Evolutionary conservation across 2,113 vertebrate species (phyloP).

Genomic region (Ginglymostoma cirratum): DNA sequence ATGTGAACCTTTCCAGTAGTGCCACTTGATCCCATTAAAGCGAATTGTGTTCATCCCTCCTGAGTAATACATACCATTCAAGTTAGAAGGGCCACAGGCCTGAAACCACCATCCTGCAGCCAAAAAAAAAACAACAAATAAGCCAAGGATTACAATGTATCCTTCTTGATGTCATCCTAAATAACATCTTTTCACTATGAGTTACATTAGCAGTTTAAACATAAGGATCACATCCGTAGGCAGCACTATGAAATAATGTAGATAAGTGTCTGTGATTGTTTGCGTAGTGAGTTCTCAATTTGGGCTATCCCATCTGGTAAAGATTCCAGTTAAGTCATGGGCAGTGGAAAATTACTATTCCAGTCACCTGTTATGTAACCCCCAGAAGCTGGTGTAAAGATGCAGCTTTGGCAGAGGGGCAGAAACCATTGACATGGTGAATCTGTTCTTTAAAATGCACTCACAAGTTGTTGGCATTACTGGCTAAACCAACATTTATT

Average conservation of each 20-base stretch:
- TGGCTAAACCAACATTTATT: too few relatives aligned
- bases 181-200: not conserved
- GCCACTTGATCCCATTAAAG: conserved; percentile 75
- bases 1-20: conserved; percentile 73
- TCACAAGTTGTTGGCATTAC: too few relatives aligned
- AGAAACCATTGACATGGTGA: not conserved
- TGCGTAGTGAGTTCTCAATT: not conserved
- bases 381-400: not conserved
- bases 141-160: not conserved
- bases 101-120: conserved; percentile 73
- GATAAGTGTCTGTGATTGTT: not conserved
- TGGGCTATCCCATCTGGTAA: not conserved
- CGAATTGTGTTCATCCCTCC: conserved; percentile 54
- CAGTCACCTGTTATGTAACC: not conserved
- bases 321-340: not conserved
- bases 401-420: not conserved
- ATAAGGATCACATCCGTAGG: not conserved
- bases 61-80: conserved; percentile 68
- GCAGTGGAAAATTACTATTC: not conserved
- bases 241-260: not conserved
- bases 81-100: conserved; percentile 70
- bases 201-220: too few relatives aligned
- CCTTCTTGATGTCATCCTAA: not conserved
- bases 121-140: not conserved
- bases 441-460: too few relatives aligned